phyloP scores from a whole-genome alignment of 1,140 invertebrate species.

The Drosophila albomicans region DNA sequence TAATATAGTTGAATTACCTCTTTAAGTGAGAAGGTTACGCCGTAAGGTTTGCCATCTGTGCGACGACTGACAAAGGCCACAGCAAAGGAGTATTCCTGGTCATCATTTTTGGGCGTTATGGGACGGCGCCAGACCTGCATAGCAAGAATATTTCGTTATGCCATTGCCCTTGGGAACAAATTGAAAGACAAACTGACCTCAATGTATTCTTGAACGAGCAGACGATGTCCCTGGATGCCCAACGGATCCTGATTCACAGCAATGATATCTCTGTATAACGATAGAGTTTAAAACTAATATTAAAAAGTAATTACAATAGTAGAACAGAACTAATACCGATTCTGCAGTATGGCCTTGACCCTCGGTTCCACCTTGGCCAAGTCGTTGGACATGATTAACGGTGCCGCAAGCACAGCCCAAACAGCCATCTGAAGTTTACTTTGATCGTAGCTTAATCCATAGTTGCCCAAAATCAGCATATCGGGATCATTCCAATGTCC shows the following conservation, averaged over 20 bases:
- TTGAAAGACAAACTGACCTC: conserved; percentile 86
- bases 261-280: conserved; percentile 89
- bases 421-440: conserved; percentile 95
- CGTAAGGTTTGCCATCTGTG: conserved; percentile 88
- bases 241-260: conserved; percentile 94
- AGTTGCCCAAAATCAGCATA: conserved; percentile 94
- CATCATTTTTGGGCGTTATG: conserved; percentile 91
- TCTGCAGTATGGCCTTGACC: conserved; percentile 92
- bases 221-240: conserved; percentile 87
- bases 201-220: conserved; percentile 91
- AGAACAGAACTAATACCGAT: conserved; percentile 80
- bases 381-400: conserved; percentile 95
- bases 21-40: conserved; percentile 85
- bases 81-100: conserved; percentile 93
- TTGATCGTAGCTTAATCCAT: conserved; percentile 93
- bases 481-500: conserved; percentile 97
- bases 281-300: background rate
- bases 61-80: conserved; percentile 94
- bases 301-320: background rate
- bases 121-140: conserved; percentile 94
- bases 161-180: conserved; percentile 38
- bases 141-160: conserved; percentile 83
- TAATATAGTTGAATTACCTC: conserved; percentile 62
- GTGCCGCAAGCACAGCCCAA: conserved; percentile 95
- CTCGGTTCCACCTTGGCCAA: conserved; percentile 89